phyloP scores from a whole-genome alignment of 2,113 vertebrate species.

The Meleagris gallopavo region DNA sequence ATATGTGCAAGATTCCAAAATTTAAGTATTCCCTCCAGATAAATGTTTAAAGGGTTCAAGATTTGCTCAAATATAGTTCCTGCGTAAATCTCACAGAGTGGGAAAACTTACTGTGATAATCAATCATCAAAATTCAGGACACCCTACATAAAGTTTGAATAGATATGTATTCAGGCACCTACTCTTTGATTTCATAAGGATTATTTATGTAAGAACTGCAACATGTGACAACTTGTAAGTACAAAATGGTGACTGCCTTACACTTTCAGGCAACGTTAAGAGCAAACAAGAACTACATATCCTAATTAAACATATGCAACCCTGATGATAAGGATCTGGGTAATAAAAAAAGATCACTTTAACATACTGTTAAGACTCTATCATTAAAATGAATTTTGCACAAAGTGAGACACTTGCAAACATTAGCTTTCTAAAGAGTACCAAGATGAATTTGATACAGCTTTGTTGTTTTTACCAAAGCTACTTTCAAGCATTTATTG shows the following conservation, averaged over 20 bases:
- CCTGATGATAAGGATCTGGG: background rate
- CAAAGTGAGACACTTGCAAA: background rate
- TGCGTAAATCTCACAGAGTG: background rate
- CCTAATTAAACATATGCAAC: background rate
- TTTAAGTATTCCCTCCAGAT: background rate
- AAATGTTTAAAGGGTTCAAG: background rate
- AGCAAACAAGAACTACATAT: background rate
- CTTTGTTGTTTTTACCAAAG: background rate
- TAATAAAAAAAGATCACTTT: background rate
- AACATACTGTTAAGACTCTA: background rate
- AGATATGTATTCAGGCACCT: background rate
- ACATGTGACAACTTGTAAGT: background rate
- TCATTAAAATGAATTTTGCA: background rate
- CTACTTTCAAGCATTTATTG: background rate
- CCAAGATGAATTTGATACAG: background rate
- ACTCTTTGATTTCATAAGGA: background rate
- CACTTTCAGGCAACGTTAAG: background rate
- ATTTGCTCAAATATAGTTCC: background rate
- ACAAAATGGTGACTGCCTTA: background rate
- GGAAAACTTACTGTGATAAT: background rate
- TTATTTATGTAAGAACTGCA: background rate
- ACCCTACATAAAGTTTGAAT: background rate
- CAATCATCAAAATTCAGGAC: background rate
- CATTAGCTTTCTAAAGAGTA: background rate
- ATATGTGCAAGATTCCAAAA: background rate